Evolutionary conservation across 2,113 vertebrate genomes (phyloP).

Genomic region (Oreotrochilus melanogaster): DNA sequence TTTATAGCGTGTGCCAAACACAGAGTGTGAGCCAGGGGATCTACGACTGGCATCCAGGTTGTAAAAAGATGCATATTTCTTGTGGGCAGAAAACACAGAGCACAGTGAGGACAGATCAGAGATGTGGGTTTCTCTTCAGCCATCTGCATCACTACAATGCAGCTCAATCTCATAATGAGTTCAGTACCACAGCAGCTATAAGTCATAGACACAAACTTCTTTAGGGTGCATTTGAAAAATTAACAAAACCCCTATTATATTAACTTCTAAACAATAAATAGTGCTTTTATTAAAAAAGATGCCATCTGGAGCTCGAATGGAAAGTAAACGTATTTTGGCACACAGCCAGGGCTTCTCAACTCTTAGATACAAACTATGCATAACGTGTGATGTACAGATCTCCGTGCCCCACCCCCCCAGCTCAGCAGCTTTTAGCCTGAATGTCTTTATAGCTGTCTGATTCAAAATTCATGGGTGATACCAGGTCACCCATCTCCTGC

Average conservation of each 20-base stretch:
- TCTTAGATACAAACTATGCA: not conserved
- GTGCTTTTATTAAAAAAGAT: constrained; percentile 7
- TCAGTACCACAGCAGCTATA: not conserved
- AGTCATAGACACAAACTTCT: constrained; percentile 36
- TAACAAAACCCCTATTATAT: constrained; percentile 9
- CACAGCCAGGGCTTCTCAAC: not conserved
- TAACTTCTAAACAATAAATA: constrained; percentile 38
- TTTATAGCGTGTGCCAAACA: not conserved
- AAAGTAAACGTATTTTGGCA: constrained; percentile 45
- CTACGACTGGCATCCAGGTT: not conserved
- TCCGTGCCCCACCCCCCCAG: not conserved
- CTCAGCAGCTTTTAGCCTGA: not conserved
- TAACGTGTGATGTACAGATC: not conserved
- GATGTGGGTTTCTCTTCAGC: constrained; percentile 49
- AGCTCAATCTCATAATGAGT: not conserved
- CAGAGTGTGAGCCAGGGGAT: not conserved
- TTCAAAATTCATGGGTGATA: not conserved
- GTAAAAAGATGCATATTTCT: not conserved
- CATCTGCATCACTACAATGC: not conserved
- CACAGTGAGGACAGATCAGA: constrained; percentile 22
- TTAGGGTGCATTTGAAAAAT: constrained; percentile 33
- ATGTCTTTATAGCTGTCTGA: not conserved
- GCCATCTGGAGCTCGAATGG: not conserved
- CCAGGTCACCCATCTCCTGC: not conserved
- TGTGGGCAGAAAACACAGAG: constrained; percentile 1